Evolutionary conservation across 2,113 vertebrate species (phyloP).

Genomic region (Jaculus jaculus): DNA sequence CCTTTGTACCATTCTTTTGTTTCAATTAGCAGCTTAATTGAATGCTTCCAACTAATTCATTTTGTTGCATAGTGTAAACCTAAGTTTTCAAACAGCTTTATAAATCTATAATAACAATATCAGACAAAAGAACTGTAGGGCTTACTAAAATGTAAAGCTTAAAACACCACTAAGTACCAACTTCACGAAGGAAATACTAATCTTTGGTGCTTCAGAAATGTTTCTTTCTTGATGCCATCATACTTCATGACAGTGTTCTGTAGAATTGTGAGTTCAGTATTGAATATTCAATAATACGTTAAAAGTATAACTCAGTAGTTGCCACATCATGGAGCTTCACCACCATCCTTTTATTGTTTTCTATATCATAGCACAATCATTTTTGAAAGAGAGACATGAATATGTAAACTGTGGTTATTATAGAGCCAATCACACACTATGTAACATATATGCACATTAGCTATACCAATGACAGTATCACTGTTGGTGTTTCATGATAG

Average conservation of each 20-base stretch:
- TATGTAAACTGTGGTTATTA: neutral
- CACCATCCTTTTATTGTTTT: neutral
- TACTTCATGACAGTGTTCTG: neutral
- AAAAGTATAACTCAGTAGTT: neutral
- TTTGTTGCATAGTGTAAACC: neutral
- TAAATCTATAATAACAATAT: neutral
- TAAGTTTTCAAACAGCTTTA: neutral
- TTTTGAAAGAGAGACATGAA: neutral
- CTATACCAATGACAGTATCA: neutral
- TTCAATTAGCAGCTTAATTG: neutral
- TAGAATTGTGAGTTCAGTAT: neutral
- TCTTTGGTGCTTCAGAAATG: rapidly evolving
- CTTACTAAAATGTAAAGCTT: neutral
- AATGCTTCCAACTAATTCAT: neutral
- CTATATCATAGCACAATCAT: neutral
- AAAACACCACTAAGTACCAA: neutral
- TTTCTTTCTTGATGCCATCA: neutral
- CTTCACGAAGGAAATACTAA: neutral
- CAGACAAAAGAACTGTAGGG: neutral
- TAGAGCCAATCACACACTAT: neutral
- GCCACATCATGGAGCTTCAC: neutral
- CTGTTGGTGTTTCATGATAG: too few species aligned
- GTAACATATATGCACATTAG: neutral
- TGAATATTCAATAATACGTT: neutral
- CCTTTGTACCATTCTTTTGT: neutral